Base-by-base conservation (phyloP, 2,113 vertebrate genomes). In the Sorex fumeus region DNA sequence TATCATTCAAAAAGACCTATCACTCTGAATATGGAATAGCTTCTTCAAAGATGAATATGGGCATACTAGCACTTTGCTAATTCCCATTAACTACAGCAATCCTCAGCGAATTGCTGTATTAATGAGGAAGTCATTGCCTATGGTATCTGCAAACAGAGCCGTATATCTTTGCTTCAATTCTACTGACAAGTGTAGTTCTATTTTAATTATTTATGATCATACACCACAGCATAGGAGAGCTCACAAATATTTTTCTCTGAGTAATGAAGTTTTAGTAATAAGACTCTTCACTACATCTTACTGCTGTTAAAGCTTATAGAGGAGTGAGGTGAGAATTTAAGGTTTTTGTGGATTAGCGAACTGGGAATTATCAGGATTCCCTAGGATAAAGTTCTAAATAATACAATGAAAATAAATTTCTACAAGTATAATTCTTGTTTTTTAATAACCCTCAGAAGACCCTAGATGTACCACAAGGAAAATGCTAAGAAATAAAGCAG, bases 381-480 rank as follows among this genome's bases (percentile, higher is more conserved):
- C 88, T 85, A 71, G 32, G 84, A 94, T 84, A 67, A 87, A 81
- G 84, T 87, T 95, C 93, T 97, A 94, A 96, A 97, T 96, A 96
- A 95, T 96, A 96, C 92, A 94, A 94, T 92, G 78, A 96, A 95
- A 97, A 96, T 96, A 96, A 95, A 91, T 94, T 96, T 75, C 96
- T 96, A 88, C 92, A 87, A 92, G 74, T 90, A 92, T 43, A 32
- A 76, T 91, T 82, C 93, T 93, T 87, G 82, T 92, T 95, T 95
- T 91, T 92, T 93, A 94, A 96, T 67, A 91, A 95, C 94, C 92
- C 96, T 96, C 94, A 16, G 47, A 95, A 95, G 93, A 88, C 92
- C 70, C 60, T 53, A 66, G 66, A 85, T 91, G 89, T 96, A 95
- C 96, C 93, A 91, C 92, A 93, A 95, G 89, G 94, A 96, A 96